Conservation (phyloP, 2,888 invertebrate genomes). For the Saturnia japonica region DNA sequence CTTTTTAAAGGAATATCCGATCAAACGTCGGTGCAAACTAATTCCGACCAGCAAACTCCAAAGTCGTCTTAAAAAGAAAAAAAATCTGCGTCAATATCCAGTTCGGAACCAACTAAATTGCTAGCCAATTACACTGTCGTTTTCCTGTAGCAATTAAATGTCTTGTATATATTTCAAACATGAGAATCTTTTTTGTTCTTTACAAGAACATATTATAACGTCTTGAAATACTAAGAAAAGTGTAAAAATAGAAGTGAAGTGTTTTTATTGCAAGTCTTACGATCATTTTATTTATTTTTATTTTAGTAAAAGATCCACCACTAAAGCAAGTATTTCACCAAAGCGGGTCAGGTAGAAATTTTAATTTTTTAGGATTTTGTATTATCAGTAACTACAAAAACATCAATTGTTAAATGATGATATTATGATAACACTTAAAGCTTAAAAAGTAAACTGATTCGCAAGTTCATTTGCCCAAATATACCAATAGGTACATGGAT, state of each 20-base stretch:
- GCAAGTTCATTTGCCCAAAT: no score
- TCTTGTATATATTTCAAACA: background rate
- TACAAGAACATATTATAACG: background rate
- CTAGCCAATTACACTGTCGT: constrained; percentile 72
- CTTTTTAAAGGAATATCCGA: constrained; percentile 78
- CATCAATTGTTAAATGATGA: background rate
- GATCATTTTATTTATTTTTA: no score
- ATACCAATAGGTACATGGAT: no score
- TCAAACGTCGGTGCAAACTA: constrained; percentile 79
- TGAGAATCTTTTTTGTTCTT: background rate
- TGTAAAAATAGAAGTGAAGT: no score
- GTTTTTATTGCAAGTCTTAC: no score
- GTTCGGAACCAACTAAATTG: constrained; percentile 66
- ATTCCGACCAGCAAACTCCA: constrained; percentile 75
- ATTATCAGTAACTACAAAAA: background rate
- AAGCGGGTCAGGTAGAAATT: background rate
- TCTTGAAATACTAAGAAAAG: background rate
- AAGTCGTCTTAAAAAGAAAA: constrained; percentile 66
- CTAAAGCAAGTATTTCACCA: background rate
- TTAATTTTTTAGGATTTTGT: background rate
- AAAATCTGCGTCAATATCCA: constrained; percentile 55
- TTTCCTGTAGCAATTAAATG: constrained; percentile 50
- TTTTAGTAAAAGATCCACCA: no score
- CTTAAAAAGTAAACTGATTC: no score
- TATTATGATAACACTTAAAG: no score